Base-by-base conservation (phyloP, 2,797 vertebrate genomes). In the Hypotaenidia okinawae region DNA sequence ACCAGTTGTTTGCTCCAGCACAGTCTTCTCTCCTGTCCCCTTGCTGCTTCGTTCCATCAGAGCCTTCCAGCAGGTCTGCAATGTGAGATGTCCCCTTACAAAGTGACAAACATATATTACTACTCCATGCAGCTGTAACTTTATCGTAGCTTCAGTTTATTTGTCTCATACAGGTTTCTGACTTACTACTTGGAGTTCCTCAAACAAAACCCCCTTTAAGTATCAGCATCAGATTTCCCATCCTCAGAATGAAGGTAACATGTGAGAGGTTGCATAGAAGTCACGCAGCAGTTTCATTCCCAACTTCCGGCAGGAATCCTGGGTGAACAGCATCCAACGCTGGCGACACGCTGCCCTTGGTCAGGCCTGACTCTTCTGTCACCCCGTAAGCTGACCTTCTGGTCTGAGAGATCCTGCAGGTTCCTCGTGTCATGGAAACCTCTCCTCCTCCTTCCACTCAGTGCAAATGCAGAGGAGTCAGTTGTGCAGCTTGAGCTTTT, bases 201-300 rank as follows among this genome's bases (percentile, higher is more conserved):
- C 51, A 61, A 14, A 32, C 21, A 16, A 16, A 77, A 52, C 30
- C 13, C 30, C 5, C n/a, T 82, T 24, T 35, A 55, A 55, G 7
- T n/a, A 11, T 39, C 58, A 76, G 9, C 39, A 11, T 45, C n/a
- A 2, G 3, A 41, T 49, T 75, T 72, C 33, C 19, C n/a, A 7
- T 43, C 43, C 76, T 2, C 25, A 15, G 3, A 18, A 7, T 18
- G 6, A 3, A 19, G 39, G 37, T n/a, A 9, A n/a, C 32, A 6
- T 25, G 52, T 27, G 51, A 68, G 49, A 32, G 24, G 57, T 70
- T 47, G 3, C 28, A 41, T 25, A 15, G 12, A 28, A 23, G 16
- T 43, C 16, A 11, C 8, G 27, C 43, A 70, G 30, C 43, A 67
- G 0, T 25, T 79, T 27, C 1, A 0, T 49, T 75, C n/a, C 39